Evolutionary conservation across 2,113 vertebrate genomes (phyloP).

Genomic region (Catharus bicknelli): DNA sequence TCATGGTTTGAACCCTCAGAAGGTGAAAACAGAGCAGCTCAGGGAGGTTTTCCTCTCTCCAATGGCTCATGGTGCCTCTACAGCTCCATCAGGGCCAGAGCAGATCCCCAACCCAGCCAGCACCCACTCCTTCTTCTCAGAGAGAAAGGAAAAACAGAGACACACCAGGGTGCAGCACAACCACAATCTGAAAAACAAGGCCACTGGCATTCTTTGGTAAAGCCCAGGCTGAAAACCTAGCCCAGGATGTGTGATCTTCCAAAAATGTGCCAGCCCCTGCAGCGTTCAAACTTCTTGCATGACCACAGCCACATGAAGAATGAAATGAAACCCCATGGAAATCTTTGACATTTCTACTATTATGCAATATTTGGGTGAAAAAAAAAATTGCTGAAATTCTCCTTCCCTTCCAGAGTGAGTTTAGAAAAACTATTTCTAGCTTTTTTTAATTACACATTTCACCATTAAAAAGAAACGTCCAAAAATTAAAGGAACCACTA

Average conservation of each 20-base stretch:
- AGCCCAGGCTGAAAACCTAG: constrained; percentile 60
- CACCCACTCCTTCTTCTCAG: neutral
- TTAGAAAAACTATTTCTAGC: constrained; percentile 77
- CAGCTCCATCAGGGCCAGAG: neutral
- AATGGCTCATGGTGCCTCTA: neutral
- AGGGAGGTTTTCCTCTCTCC: neutral
- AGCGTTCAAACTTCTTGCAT: constrained; percentile 63
- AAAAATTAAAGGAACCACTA: constrained; percentile 69
- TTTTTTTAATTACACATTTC: constrained; percentile 76
- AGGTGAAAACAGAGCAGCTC: neutral
- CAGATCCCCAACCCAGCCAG: neutral
- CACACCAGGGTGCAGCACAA: neutral
- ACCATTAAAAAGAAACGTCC: constrained; percentile 60
- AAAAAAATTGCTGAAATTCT: constrained; percentile 47
- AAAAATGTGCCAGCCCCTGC: constrained; percentile 72
- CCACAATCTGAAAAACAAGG: neutral
- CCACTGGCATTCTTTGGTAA: constrained; percentile 2
- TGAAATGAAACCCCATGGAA: constrained; percentile 73
- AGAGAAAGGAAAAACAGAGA: neutral
- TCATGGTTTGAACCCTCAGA: neutral
- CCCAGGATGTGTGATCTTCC: constrained; percentile 64
- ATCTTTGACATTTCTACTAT: constrained; percentile 77
- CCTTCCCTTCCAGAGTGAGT: constrained; percentile 68
- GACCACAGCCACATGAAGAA: constrained; percentile 76
- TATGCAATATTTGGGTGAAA: constrained; percentile 81